Conservation (phyloP, 2,888 invertebrate species). For the Tetragonisca angustula region DNA sequence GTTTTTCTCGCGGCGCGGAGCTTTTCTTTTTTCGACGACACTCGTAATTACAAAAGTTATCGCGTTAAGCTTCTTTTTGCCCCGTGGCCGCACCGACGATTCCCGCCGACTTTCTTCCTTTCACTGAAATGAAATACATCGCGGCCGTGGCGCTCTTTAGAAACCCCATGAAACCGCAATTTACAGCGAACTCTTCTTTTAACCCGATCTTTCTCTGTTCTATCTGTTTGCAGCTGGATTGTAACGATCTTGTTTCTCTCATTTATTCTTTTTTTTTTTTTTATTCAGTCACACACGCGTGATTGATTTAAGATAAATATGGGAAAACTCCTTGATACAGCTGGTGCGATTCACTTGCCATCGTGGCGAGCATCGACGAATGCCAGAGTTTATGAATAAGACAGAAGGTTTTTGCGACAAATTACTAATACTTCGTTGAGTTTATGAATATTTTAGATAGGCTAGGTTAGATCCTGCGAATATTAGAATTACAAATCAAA, state of each 20-base stretch:
- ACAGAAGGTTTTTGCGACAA: too few species aligned
- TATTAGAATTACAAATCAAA: background rate
- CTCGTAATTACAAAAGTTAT: constrained; percentile 58
- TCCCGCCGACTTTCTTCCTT: constrained; percentile 52
- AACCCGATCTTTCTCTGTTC: constrained; percentile 11
- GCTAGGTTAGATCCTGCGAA: background rate
- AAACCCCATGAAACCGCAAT: constrained; percentile 33
- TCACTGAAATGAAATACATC: constrained; percentile 52
- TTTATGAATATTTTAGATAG: background rate
- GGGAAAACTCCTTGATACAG: background rate
- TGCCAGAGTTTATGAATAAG: too few species aligned
- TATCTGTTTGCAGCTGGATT: background rate
- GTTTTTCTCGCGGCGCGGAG: constrained; percentile 31
- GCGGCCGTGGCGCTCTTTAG: constrained; percentile 30
- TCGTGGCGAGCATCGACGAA: background rate
- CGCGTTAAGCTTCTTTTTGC: constrained; percentile 34
- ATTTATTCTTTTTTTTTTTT: background rate
- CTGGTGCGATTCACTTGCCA: background rate
- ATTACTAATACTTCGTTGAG: too few species aligned
- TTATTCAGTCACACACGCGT: background rate
- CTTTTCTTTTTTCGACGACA: constrained; percentile 41
- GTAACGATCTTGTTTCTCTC: background rate
- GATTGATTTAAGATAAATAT: background rate
- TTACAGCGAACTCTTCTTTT: constrained; percentile 7
- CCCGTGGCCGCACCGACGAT: constrained; percentile 16